Conservation (phyloP, 2,113 vertebrate genomes). For the Menura novaehollandiae region DNA sequence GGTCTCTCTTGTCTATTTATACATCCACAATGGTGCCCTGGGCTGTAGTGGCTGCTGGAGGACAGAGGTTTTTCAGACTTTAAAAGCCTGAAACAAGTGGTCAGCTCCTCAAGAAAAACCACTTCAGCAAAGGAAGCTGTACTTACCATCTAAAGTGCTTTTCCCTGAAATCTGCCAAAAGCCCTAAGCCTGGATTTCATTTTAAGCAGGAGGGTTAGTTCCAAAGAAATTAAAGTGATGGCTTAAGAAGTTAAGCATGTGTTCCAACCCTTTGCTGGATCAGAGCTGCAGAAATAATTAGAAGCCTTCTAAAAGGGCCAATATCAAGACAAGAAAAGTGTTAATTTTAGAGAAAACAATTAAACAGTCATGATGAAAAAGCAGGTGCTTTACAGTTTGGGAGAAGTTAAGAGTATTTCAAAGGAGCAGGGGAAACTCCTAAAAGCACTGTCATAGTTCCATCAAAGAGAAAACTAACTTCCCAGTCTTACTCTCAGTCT, state of each 20-base stretch:
- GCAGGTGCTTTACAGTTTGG: background rate
- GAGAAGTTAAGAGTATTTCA: background rate
- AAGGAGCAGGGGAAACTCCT: background rate
- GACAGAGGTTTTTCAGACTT: background rate
- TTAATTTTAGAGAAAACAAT: slow-evolving; percentile 7
- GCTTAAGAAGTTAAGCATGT: background rate
- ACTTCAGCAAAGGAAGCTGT: background rate
- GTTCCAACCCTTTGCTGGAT: background rate
- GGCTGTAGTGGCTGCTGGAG: background rate
- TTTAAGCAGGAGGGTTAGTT: background rate
- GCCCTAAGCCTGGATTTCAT: background rate
- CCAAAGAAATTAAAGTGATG: background rate
- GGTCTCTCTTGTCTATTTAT: background rate
- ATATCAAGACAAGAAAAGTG: background rate
- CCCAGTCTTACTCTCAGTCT: background rate
- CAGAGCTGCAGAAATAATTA: background rate
- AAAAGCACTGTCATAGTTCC: background rate
- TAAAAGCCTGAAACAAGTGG: background rate
- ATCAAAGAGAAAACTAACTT: background rate
- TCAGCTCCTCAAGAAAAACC: background rate
- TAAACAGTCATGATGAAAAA: background rate
- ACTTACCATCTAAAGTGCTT: background rate
- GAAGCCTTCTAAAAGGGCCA: background rate
- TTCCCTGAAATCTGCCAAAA: background rate
- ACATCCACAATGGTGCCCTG: background rate